Conservation (phyloP, 2,888 invertebrate species). For the Minunthozetes semirufus region DNA sequence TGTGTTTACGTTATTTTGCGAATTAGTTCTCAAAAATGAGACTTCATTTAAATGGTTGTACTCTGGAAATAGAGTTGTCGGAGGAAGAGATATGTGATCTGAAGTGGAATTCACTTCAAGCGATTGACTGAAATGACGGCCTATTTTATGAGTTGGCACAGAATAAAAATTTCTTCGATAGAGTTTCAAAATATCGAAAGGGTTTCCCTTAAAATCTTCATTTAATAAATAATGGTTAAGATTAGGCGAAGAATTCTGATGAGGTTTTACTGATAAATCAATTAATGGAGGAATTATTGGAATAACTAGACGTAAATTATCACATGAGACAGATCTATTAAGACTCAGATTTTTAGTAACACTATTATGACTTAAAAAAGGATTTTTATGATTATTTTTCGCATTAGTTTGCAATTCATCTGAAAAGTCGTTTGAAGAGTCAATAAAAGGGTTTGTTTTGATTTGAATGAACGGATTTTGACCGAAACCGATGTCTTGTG, state of each 20-base stretch:
- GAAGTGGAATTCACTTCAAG: background rate
- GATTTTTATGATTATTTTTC: background rate
- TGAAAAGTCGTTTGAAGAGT: background rate
- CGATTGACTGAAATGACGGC: background rate
- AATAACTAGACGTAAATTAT: background rate
- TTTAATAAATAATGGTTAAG: background rate
- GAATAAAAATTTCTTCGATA: slow-evolving; percentile 16
- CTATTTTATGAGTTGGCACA: slow-evolving; percentile 10
- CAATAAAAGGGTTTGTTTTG: background rate
- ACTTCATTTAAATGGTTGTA: background rate
- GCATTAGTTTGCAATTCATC: too few relatives aligned
- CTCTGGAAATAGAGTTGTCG: background rate
- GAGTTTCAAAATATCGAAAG: slow-evolving; percentile 7
- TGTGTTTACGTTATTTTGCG: background rate
- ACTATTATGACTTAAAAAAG: background rate
- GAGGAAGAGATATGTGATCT: background rate
- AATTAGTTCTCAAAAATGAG: background rate
- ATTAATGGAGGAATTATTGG: slow-evolving; percentile 19
- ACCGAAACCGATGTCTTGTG: slow-evolving; percentile 1
- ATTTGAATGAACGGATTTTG: background rate
- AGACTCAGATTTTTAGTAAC: background rate
- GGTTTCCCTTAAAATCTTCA: slow-evolving; percentile 10
- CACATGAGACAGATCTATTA: slow-evolving; percentile 22
- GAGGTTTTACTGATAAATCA: background rate
- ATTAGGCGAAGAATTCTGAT: too few relatives aligned